A percentile compares a stretch with the other conserved stretches of the same genome.
These are phyloP conservation scores for Synanthedon tipuliformis DNA, from an alignment of 2,888 invertebrate genomes.

Conservation along the genomic window DNA sequence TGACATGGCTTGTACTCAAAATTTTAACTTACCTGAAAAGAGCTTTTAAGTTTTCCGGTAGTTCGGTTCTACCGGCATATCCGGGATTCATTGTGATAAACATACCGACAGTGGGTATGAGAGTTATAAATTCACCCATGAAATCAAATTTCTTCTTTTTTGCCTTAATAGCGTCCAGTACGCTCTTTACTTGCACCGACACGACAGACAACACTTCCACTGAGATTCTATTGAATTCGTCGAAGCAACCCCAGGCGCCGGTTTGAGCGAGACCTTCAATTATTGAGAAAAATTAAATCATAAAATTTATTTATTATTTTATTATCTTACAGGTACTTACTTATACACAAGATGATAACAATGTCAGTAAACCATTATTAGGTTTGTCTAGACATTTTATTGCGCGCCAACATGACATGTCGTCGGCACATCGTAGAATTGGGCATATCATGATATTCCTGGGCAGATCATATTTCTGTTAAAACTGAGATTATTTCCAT, in stretches of 20 bases:
- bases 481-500: no score
- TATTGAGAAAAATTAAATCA: not conserved
- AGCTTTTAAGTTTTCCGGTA: slow-evolving; percentile 85
- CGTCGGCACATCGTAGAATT: no score
- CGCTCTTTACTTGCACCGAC: slow-evolving; percentile 90
- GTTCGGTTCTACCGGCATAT: slow-evolving; percentile 90
- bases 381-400: no score
- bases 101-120: slow-evolving; percentile 85
- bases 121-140: slow-evolving; percentile 81
- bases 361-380: no score
- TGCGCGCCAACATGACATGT: no score
- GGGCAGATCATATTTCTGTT: no score
- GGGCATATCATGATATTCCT: no score
- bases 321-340: no score
- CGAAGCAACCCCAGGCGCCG: slow-evolving; percentile 97
- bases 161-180: slow-evolving; percentile 87
- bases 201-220: slow-evolving; percentile 96
- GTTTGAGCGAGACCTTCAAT: slow-evolving; percentile 84
- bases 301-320: no score
- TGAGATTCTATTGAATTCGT: slow-evolving; percentile 95
- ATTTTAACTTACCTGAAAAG: slow-evolving; percentile 61
- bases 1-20: no score
- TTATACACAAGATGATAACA: no score
- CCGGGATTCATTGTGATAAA: slow-evolving; percentile 98
- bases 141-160: slow-evolving; percentile 86